Evolutionary conservation across 2,113 vertebrate species (phyloP).

Genomic region (Junco hyemalis): DNA sequence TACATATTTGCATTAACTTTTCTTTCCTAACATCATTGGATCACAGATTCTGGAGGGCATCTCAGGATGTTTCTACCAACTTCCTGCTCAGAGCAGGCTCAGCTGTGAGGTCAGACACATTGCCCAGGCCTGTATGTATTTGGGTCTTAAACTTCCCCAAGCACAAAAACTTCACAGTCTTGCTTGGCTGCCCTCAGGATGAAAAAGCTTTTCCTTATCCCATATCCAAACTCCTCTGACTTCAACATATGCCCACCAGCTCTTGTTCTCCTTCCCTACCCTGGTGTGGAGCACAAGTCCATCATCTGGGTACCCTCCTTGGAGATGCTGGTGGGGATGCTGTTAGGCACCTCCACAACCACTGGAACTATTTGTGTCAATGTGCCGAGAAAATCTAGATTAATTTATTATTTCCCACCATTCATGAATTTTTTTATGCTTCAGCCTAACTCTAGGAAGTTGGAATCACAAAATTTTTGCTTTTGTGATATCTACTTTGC

Average conservation of each 20-base stretch:
- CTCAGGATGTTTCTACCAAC: not conserved
- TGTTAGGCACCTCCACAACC: not conserved
- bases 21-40: not conserved
- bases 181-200: not conserved
- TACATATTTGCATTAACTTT: not conserved
- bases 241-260: not conserved
- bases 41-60: not conserved
- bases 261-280: not conserved
- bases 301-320: not conserved
- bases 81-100: not conserved
- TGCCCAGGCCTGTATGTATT: not conserved
- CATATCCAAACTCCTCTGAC: not conserved
- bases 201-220: not conserved
- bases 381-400: not conserved
- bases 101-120: not conserved
- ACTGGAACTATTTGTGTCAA: not conserved
- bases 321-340: not conserved
- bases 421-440: not conserved
- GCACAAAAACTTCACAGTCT: not conserved
- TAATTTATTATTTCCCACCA: not conserved
- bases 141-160: not conserved
- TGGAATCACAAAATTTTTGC: not conserved
- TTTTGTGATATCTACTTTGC: not conserved
- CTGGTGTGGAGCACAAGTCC: not conserved
- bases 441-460: not conserved